phyloP scores from a whole-genome alignment of 1,140 invertebrate species.

The Pseudoatta argentina region DNA sequence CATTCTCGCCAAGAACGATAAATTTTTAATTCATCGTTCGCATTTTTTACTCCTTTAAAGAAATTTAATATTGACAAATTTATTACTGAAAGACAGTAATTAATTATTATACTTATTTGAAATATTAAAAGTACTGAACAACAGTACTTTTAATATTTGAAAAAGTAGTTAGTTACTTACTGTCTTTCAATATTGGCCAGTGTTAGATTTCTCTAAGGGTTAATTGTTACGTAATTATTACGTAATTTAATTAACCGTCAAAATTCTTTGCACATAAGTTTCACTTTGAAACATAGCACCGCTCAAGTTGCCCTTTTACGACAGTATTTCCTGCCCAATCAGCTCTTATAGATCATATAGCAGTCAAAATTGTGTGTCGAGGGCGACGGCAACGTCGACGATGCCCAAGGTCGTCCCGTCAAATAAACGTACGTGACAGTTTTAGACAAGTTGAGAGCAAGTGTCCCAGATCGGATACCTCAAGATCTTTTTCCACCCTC shows the following conservation, averaged over 20 bases:
- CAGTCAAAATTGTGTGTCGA: conserved; percentile 53
- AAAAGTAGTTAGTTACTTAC: too few relatives aligned
- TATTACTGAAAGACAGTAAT: too few relatives aligned
- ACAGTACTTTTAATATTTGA: too few relatives aligned
- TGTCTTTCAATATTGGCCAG: too few relatives aligned
- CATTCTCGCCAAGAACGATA: not conserved
- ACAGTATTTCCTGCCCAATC: not conserved
- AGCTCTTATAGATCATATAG: not conserved
- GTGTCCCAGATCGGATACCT: not conserved
- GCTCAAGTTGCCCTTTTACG: not conserved
- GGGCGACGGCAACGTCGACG: not conserved
- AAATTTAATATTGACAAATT: too few relatives aligned
- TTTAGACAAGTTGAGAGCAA: conserved; percentile 30
- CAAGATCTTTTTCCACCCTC: not conserved
- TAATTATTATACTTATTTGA: too few relatives aligned
- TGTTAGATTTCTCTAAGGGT: too few relatives aligned
- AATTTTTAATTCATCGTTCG: not conserved
- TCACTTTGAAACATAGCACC: not conserved
- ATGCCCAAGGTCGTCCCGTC: conserved; percentile 33
- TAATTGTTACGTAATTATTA: not conserved
- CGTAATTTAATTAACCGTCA: not conserved
- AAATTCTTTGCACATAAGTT: not conserved
- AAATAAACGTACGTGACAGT: conserved; percentile 23
- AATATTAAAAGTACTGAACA: too few relatives aligned
- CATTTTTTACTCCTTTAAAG: not conserved